Evolutionary conservation across 2,888 invertebrate genomes (phyloP).

Genomic region (Trichopoda pennipes): DNA sequence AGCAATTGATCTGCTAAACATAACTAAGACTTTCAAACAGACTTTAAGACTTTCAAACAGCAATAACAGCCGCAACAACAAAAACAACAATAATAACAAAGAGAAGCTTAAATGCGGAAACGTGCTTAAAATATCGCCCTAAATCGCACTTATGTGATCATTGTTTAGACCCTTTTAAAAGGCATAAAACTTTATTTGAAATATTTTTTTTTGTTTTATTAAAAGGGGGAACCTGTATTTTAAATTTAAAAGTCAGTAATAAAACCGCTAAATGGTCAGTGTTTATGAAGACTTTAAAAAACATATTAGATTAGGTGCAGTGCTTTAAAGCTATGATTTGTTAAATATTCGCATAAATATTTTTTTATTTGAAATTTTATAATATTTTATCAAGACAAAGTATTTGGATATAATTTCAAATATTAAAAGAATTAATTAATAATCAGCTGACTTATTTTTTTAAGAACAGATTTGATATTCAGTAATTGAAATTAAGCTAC

Average conservation of each 20-base stretch:
- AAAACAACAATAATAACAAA: too few relatives aligned
- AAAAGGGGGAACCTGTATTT: conserved; percentile 35
- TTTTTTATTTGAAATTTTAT: not conserved
- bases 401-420: not conserved
- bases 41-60: conserved; percentile 13
- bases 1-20: conserved; percentile 55
- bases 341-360: too few relatives aligned
- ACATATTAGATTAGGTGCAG: conserved; percentile 6
- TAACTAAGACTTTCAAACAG: conserved; percentile 5
- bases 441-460: too few relatives aligned
- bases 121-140: conserved; percentile 63
- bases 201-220: not conserved
- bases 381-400: too few relatives aligned
- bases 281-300: conserved; percentile 11
- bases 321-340: not conserved
- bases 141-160: conserved; percentile 61
- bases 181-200: conserved; percentile 1
- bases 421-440: too few relatives aligned
- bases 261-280: conserved; percentile 26
- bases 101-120: conserved; percentile 61
- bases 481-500: too few relatives aligned
- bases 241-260: conserved; percentile 1
- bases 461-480: too few relatives aligned
- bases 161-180: conserved; percentile 39
- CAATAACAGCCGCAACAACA: too few relatives aligned